These are phyloP conservation scores for Nannoperca australis DNA, from an alignment of 2,797 vertebrate species.

Conservation along the genomic window DNA sequence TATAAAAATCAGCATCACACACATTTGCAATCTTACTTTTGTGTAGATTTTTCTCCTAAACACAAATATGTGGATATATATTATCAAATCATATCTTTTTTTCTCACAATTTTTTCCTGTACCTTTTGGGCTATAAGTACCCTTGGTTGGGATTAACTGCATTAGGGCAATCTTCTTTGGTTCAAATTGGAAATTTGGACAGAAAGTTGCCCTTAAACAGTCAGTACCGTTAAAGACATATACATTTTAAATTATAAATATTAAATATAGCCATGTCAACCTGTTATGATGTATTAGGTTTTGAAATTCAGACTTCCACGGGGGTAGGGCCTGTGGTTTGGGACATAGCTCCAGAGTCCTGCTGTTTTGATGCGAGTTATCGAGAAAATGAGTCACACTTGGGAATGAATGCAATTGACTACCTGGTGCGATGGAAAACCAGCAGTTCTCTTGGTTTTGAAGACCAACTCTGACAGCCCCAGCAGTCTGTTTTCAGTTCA, in stretches of 20 bases:
- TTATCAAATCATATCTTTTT: too few relatives aligned
- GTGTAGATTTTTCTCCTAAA: too few relatives aligned
- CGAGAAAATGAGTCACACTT: neutral
- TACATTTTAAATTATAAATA: too few relatives aligned
- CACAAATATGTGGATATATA: too few relatives aligned
- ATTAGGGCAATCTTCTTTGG: neutral
- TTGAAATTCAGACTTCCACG: neutral
- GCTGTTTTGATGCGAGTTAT: slow-evolving; percentile 16
- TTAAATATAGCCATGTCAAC: neutral
- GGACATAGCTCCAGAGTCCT: neutral
- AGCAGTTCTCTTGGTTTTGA: slow-evolving; percentile 4
- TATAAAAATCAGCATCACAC: too few relatives aligned
- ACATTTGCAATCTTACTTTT: too few relatives aligned
- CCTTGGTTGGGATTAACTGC: too few relatives aligned
- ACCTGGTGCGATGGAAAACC: slow-evolving; percentile 23
- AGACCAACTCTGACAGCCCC: neutral
- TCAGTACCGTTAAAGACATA: too few relatives aligned
- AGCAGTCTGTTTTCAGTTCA: slow-evolving; percentile 13
- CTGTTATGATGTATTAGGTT: neutral
- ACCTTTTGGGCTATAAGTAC: too few relatives aligned
- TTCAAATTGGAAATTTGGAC: neutral
- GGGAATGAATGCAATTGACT: slow-evolving; percentile 29
- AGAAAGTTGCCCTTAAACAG: neutral
- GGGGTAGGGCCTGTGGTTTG: neutral
- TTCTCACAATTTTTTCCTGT: too few relatives aligned